Evolutionary conservation across 2,113 vertebrate species (phyloP), one percentile per base, ranked within the genome.

Genomic region (Nothobranchius furzeri): DNA sequence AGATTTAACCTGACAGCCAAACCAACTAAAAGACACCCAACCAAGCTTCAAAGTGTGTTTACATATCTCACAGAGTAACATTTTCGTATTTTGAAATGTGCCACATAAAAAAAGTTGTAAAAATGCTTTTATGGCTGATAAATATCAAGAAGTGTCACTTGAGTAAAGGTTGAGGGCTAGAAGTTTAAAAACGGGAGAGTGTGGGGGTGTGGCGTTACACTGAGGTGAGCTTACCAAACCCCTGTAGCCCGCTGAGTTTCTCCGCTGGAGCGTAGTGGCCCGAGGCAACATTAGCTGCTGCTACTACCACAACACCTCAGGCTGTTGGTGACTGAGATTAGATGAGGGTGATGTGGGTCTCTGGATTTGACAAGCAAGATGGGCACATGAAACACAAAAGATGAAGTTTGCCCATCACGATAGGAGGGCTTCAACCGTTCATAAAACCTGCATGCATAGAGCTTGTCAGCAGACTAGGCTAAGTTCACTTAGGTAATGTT

Each of bases 401-500:
- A 52, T 12, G 17, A 60, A 42, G 13, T 8, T 37, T 4, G 43
- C 52, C 14, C 6, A 6, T 43, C 12, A n/a, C 14, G 6, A 48
- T 13, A 65, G 9, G 1, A 47, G 2, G 14, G 6, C 36, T 53
- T 40, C 20, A 9, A 5, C 30, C 5, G 25, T 61, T 45, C 37
- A 58, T 42, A 46, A 57, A 50, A 53, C 37, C 64, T 68, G 58
- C 53, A 68, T 49, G 55, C 66, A 84, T 56, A 73, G 75, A 82
- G 58, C 63, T 75, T 78, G 47, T 87, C 70, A 86, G 30, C 63
- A 85, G 65, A 79, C 73, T 84, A 73, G 49, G 76, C 76, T 81
- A 75, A 57, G 47, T 89, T 90, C 79, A 87, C 70, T 82, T 85
- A 66, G 73, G 73, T 84, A 85, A 90, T 89, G 85, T 91, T 91